Conservation (phyloP, 2,888 invertebrate genomes). For the Drymonia ruficornis region DNA sequence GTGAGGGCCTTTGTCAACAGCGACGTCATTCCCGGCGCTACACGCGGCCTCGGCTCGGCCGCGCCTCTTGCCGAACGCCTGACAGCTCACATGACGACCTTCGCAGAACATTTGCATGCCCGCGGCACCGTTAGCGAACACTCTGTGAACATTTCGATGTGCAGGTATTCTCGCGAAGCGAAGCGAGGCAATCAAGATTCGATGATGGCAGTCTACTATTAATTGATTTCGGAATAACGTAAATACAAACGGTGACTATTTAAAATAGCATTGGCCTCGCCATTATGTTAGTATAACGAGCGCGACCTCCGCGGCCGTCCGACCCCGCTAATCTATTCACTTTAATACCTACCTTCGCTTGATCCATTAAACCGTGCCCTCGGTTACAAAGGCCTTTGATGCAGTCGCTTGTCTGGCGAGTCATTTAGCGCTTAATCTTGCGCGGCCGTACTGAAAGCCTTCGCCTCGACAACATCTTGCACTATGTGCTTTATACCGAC, state of each 20-base stretch:
- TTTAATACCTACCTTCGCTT: slow-evolving; percentile 30
- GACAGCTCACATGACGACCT: neutral
- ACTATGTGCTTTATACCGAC: neutral
- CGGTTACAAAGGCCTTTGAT: slow-evolving; percentile 33
- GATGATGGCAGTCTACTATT: slow-evolving; percentile 4
- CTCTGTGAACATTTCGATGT: neutral
- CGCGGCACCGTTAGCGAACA: no score
- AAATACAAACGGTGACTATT: slow-evolving; percentile 29
- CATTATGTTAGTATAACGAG: slow-evolving; percentile 39
- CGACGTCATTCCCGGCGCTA: neutral
- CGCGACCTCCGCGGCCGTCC: slow-evolving; percentile 20
- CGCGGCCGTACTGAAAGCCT: neutral
- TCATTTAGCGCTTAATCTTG: slow-evolving; percentile 16
- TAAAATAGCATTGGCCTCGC: slow-evolving; percentile 33
- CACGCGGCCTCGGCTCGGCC: neutral
- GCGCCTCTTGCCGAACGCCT: neutral
- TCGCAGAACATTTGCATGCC: neutral
- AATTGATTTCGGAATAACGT: slow-evolving; percentile 28
- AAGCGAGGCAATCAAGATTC: no score
- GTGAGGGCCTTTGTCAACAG: neutral
- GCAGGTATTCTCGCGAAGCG: neutral
- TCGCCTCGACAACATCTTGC: neutral
- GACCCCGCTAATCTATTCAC: slow-evolving; percentile 36
- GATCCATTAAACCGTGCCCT: slow-evolving; percentile 24
- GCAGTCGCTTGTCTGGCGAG: slow-evolving; percentile 17